phyloP scores from a whole-genome alignment of 2,888 invertebrate species.

The Cerastis rubricosa region DNA sequence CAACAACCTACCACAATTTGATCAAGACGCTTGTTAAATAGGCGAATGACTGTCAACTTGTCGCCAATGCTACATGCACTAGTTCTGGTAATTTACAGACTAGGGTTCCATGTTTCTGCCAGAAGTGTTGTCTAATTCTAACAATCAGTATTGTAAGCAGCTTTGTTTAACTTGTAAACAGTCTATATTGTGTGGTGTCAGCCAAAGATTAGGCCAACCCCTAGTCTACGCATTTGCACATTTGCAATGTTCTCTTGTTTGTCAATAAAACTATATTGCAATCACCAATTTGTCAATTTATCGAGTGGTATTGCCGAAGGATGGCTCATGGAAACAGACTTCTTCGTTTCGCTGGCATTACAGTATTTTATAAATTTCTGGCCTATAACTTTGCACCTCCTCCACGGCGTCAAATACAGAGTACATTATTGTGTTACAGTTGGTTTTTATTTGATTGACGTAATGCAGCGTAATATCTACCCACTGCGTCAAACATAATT shows the following conservation, averaged over 20 bases:
- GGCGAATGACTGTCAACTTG: slow-evolving; percentile 46
- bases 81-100: slow-evolving; percentile 50
- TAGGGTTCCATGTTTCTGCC: slow-evolving; percentile 36
- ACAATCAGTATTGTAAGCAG: slow-evolving; percentile 26
- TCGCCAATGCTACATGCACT: slow-evolving; percentile 48
- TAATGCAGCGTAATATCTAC: not conserved
- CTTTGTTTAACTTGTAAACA: slow-evolving; percentile 30
- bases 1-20: slow-evolving; percentile 20
- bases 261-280: not conserved
- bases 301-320: not conserved
- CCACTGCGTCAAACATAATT: not conserved
- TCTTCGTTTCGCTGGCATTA: not conserved
- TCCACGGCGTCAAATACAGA: not conserved
- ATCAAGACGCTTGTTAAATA: slow-evolving; percentile 26
- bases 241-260: not conserved
- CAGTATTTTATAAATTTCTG: not conserved
- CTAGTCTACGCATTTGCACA: not conserved
- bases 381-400: not conserved
- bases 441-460: not conserved
- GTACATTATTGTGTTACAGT: not conserved
- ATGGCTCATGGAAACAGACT: not conserved
- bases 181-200: slow-evolving; percentile 6
- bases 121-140: slow-evolving; percentile 63
- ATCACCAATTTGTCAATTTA: not conserved
- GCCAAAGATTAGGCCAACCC: not conserved